Evolutionary conservation across 2,888 invertebrate genomes (phyloP), one percentile per base, ranked within the genome.

Genomic region (Apodemia zela): DNA sequence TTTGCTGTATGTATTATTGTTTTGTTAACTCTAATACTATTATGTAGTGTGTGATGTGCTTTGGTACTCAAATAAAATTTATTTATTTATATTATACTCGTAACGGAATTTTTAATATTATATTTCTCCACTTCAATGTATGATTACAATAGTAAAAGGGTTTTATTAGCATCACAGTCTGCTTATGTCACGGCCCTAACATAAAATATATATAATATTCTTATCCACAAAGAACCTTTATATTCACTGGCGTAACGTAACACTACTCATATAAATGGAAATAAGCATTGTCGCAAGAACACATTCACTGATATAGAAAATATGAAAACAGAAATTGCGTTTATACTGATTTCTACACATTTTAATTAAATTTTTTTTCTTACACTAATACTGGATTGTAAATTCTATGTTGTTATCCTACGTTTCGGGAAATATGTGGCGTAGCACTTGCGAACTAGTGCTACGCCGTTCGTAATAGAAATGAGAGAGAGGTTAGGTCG

Each of bases 251-350:
- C 25, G 54, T 54, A 54, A 21, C 54, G 21, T 54, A 54, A 21
- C 54, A 54, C 25, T 66, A 63, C 65, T 67, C 65, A 68, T 67
- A 68, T 68, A 67, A 65, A 67, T 67, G 68, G 66, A 66, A 68
- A 68, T 68, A 62, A 66, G 61, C 62, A 18, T 54, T 54, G 25
- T 54, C 21, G 54, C 54, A 21, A 54, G 54, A 21, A 21, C 42
- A 54, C 54, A 21, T 21, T 25, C 25, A 25, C 21, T 54, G 25
- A 54, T 54, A 54, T 54, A 25, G 15, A 54, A 21, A 54, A 54
- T 54, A 54, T 21, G 25, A 54, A 54, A 54, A 5, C 3, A 21
- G 54, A 25, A 10, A 54, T 54, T 54, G 54, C 25, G 13, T 13
- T 25, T 54, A 15, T 25, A 54, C 21, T 5, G 54, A 15, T 54